Conservation (phyloP, 2,888 invertebrate genomes). For the Acronicta psi region DNA sequence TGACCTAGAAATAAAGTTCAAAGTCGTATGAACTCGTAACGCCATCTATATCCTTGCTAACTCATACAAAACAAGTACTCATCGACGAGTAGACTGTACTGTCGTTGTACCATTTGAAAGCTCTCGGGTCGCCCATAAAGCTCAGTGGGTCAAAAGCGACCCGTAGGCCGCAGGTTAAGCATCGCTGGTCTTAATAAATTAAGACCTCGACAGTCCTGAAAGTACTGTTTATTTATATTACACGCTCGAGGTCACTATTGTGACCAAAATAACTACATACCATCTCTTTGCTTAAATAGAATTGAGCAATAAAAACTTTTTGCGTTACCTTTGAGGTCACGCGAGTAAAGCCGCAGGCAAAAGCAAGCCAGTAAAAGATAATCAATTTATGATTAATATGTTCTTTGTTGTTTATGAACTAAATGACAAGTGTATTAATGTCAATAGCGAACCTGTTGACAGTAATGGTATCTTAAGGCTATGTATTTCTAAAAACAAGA, state of each 20-base stretch:
- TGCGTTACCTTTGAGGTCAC: conserved; percentile 44
- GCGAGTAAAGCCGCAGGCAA: conserved; percentile 29
- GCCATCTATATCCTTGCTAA: neutral
- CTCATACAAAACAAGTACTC: neutral
- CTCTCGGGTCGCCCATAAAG: neutral
- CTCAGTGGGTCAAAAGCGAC: conserved; percentile 1
- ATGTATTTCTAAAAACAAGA: neutral
- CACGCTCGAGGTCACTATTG: conserved; percentile 2
- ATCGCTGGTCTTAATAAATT: neutral
- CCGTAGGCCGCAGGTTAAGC: neutral
- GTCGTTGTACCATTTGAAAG: neutral
- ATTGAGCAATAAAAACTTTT: conserved; percentile 41
- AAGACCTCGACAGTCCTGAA: neutral
- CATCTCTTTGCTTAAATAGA: conserved; percentile 23
- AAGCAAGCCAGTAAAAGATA: conserved; percentile 31
- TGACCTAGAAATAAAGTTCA: no score
- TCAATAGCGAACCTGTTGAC: neutral
- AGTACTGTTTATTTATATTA: neutral
- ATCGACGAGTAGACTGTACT: neutral
- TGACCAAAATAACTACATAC: conserved; percentile 13
- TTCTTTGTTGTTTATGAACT: conserved; percentile 39
- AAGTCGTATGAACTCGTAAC: neutral
- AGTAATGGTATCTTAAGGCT: neutral
- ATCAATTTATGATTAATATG: conserved; percentile 35
- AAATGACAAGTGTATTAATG: conserved; percentile 15